Conservation (phyloP, 2,888 invertebrate genomes). For the Oscheius sp. region DNA sequence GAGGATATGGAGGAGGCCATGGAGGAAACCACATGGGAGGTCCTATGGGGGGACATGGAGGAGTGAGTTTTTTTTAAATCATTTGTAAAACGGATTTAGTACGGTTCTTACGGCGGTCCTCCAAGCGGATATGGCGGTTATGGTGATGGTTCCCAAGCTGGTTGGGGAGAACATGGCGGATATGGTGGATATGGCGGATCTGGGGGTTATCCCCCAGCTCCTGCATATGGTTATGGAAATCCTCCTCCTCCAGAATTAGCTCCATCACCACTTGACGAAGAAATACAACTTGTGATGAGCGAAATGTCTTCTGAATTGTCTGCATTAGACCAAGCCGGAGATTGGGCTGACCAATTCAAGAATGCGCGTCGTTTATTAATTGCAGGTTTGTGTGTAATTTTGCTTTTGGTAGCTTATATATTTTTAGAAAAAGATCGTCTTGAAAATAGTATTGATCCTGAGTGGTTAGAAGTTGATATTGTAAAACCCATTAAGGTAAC, state of each 20-base stretch:
- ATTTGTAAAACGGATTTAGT: constrained; percentile 6
- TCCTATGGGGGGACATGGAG: constrained; percentile 2
- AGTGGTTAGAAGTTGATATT: constrained; percentile 73
- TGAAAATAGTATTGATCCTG: constrained; percentile 71
- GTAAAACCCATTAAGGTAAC: constrained; percentile 70
- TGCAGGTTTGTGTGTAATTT: constrained; percentile 46
- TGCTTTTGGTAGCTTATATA: neutral
- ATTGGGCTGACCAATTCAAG: constrained; percentile 69
- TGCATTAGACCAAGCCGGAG: constrained; percentile 63
- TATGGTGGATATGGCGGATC: constrained; percentile 35
- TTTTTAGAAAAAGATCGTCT: constrained; percentile 66
- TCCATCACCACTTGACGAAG: constrained; percentile 66
- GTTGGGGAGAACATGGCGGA: constrained; percentile 17
- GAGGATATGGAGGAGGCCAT: constrained; percentile 30
- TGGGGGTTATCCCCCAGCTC: constrained; percentile 13
- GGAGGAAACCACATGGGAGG: neutral
- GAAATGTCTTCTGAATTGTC: constrained; percentile 68
- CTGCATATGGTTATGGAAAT: constrained; percentile 8
- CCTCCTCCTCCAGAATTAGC: constrained; percentile 1
- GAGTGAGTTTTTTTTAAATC: constrained; percentile 12
- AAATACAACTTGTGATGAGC: constrained; percentile 67
- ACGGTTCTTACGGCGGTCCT: constrained; percentile 10
- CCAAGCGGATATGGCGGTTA: constrained; percentile 24
- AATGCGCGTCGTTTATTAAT: constrained; percentile 69
- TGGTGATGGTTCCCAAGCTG: constrained; percentile 25